Conservation (phyloP, 1,140 invertebrate genomes). For the Leptinotarsa undecemlineata region DNA sequence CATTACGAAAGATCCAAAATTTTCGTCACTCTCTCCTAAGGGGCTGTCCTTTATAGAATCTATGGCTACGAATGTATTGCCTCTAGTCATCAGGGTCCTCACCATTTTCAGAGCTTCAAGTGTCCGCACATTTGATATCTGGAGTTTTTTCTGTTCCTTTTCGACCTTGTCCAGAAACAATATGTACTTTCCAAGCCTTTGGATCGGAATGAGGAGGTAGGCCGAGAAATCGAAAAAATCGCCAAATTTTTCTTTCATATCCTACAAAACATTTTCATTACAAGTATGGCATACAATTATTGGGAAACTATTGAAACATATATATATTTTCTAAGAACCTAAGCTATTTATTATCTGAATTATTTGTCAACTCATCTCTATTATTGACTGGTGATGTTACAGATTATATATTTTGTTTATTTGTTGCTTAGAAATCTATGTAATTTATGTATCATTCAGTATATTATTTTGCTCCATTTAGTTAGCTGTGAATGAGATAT, state of each 20-base stretch:
- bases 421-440: too few relatives aligned
- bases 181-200: conserved; percentile 48
- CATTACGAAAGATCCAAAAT: conserved; percentile 42
- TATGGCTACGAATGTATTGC: conserved; percentile 47
- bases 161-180: conserved; percentile 46
- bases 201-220: conserved; percentile 47
- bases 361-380: too few relatives aligned
- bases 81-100: conserved; percentile 41
- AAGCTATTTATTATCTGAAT: too few relatives aligned
- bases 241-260: conserved; percentile 37
- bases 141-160: conserved; percentile 41
- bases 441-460: too few relatives aligned
- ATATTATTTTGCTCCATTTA: too few relatives aligned
- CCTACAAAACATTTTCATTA: conserved; percentile 15
- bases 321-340: too few relatives aligned
- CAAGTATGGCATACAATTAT: too few relatives aligned
- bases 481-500: too few relatives aligned
- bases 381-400: too few relatives aligned
- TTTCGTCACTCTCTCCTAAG: conserved; percentile 37
- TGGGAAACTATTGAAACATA: not conserved
- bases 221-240: conserved; percentile 45
- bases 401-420: too few relatives aligned
- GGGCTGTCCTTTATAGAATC: conserved; percentile 44
- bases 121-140: conserved; percentile 23
- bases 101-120: conserved; percentile 42